These are phyloP conservation scores for Desmophyllum pertusum DNA, from an alignment of 92 coral and sea anemone genomes.

Conservation along the genomic window DNA sequence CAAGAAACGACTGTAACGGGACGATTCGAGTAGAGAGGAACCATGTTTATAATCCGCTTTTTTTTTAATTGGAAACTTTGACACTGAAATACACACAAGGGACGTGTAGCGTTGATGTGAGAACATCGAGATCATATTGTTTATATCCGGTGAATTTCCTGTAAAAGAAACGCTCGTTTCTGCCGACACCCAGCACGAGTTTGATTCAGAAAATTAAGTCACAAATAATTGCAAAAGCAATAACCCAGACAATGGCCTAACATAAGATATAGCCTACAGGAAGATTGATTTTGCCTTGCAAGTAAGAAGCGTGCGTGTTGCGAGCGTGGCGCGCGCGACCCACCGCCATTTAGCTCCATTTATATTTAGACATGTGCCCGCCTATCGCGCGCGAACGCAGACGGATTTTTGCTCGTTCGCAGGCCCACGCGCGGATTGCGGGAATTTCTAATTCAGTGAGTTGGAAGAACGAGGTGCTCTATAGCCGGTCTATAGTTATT, in stretches of 20 bases:
- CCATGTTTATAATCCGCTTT: not conserved
- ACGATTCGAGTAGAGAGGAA: not conserved
- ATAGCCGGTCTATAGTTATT: too few relatives aligned
- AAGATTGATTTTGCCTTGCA: not conserved
- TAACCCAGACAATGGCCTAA: too few relatives aligned
- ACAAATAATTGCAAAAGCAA: not conserved
- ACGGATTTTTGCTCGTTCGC: not conserved
- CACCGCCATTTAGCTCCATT: not conserved
- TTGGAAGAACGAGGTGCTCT: too few relatives aligned
- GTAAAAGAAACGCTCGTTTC: slow-evolving; percentile 9
- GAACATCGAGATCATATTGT: slow-evolving; percentile 24
- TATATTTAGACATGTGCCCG: too few relatives aligned
- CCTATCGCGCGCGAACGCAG: not conserved
- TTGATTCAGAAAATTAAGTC: slow-evolving; percentile 4
- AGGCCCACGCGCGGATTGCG: too few relatives aligned
- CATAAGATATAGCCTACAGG: not conserved
- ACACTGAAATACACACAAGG: not conserved
- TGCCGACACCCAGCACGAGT: slow-evolving; percentile 28
- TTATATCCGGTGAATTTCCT: slow-evolving; percentile 40
- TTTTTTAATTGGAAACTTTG: not conserved
- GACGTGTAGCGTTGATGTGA: slow-evolving; percentile 27
- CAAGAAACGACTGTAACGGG: not conserved
- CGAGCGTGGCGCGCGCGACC: not conserved
- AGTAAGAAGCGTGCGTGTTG: not conserved
- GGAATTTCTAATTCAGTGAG: too few relatives aligned